Conservation (phyloP, 2,113 vertebrate species). For the Prionailurus bengalensis region DNA sequence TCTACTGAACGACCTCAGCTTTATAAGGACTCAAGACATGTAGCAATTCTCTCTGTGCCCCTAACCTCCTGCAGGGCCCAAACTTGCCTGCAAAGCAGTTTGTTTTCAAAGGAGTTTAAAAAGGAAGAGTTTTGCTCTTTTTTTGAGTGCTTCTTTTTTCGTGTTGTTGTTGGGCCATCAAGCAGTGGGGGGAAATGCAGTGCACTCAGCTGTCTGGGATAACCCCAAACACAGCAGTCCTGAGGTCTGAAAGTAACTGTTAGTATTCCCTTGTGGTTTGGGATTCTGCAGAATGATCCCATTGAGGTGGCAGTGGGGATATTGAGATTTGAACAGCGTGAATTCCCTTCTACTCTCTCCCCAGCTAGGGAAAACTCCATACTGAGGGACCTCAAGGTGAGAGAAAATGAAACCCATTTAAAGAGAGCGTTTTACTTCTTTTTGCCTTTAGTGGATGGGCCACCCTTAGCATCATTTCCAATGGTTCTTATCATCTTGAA, state of each 20-base stretch:
- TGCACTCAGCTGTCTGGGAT: not conserved
- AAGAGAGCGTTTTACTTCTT: not conserved
- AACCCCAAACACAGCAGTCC: not conserved
- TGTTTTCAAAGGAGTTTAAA: conserved; percentile 29
- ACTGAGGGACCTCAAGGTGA: not conserved
- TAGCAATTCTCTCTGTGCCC: not conserved
- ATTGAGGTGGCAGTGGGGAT: conserved; percentile 23
- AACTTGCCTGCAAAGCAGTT: not conserved
- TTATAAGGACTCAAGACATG: not conserved
- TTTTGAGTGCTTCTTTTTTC: not conserved
- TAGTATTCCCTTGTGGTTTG: not conserved
- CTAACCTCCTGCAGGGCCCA: not conserved
- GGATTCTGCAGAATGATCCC: conserved; percentile 3
- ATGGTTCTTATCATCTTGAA: not conserved
- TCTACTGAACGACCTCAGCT: not conserved
- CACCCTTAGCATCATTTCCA: not conserved
- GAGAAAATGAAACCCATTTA: not conserved
- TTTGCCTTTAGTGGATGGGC: not conserved
- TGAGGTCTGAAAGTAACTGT: not conserved
- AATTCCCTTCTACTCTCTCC: not conserved
- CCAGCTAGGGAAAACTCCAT: not conserved
- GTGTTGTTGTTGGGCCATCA: not conserved
- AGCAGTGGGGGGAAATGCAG: not conserved
- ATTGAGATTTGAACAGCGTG: not conserved
- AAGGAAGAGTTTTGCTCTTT: not conserved